A percentile compares a stretch with the other conserved stretches of the same genome.
Conservation (phyloP, 2,888 invertebrate genomes). For the Trissolcus brochymenae region DNA sequence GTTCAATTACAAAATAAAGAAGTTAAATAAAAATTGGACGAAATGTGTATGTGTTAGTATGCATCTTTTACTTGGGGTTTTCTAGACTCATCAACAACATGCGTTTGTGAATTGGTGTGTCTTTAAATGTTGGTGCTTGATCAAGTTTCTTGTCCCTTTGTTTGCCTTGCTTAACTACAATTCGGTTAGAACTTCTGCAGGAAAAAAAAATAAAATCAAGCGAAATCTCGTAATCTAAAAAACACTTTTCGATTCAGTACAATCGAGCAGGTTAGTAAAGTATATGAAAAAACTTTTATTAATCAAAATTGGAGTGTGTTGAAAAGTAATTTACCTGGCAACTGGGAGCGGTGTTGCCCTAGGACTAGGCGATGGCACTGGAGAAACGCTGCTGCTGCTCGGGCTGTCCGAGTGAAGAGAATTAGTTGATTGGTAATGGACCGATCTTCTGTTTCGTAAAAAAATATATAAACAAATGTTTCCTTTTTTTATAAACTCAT, state of each 20-base stretch:
- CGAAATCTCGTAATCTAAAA: background rate
- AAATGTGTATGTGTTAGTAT: too few relatives aligned
- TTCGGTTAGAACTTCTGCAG: background rate
- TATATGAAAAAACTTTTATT: background rate
- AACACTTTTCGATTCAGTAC: background rate
- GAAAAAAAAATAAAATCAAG: background rate
- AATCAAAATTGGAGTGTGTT: background rate
- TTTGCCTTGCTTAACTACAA: background rate
- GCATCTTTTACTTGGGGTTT: too few relatives aligned
- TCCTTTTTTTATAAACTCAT: constrained; percentile 34
- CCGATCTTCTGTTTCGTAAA: constrained; percentile 80
- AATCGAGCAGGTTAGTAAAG: background rate
- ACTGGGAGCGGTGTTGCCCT: constrained; percentile 83
- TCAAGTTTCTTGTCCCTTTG: background rate
- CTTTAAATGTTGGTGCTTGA: constrained; percentile 17
- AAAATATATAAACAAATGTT: constrained; percentile 55
- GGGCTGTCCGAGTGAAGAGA: constrained; percentile 90
- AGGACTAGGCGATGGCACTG: constrained; percentile 86
- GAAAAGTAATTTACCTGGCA: constrained; percentile 64
- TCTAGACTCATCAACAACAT: too few relatives aligned
- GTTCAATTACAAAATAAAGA: background rate
- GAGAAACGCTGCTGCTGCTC: constrained; percentile 89
- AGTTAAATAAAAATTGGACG: too few relatives aligned
- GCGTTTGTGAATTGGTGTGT: background rate
- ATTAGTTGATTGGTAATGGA: constrained; percentile 89